Conservation (phyloP, 2,888 invertebrate genomes). For the Oscheius sp. region DNA sequence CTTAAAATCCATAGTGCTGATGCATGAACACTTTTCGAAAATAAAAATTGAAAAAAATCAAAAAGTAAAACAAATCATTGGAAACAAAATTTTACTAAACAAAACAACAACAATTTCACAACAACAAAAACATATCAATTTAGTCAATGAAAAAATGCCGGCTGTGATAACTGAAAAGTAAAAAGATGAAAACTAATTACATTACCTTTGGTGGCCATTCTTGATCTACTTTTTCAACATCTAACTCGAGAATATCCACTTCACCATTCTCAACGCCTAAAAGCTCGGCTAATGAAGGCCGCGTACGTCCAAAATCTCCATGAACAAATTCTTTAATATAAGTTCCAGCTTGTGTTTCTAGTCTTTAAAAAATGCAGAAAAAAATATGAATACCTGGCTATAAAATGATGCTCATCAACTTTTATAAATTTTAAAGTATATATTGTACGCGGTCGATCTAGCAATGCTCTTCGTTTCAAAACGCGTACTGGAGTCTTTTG, state of each 20-base stretch:
- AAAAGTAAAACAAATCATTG: background rate
- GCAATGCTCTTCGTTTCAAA: slow-evolving; percentile 64
- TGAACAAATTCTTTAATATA: slow-evolving; percentile 98
- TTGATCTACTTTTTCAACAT: slow-evolving; percentile 82
- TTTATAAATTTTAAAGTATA: slow-evolving; percentile 52
- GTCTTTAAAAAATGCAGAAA: slow-evolving; percentile 39
- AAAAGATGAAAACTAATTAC: background rate
- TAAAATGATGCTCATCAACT: slow-evolving; percentile 57
- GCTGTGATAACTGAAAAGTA: background rate
- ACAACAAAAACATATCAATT: background rate
- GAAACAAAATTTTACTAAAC: slow-evolving; percentile 20
- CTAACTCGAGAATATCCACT: slow-evolving; percentile 89
- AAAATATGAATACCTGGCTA: slow-evolving; percentile 41
- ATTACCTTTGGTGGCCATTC: slow-evolving; percentile 77
- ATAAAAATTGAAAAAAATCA: background rate
- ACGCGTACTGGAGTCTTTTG: slow-evolving; percentile 61
- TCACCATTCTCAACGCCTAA: slow-evolving; percentile 75
- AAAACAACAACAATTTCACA: slow-evolving; percentile 25
- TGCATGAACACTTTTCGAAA: background rate
- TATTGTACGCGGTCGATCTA: slow-evolving; percentile 61
- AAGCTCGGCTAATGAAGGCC: slow-evolving; percentile 77
- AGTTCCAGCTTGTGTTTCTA: slow-evolving; percentile 70
- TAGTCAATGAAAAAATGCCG: background rate
- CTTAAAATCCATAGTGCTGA: background rate
- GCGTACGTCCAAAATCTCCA: slow-evolving; percentile 90